Evolutionary conservation across 2,113 vertebrate genomes (phyloP), one percentile per base, ranked within the genome.

Genomic region (Lota lota): DNA sequence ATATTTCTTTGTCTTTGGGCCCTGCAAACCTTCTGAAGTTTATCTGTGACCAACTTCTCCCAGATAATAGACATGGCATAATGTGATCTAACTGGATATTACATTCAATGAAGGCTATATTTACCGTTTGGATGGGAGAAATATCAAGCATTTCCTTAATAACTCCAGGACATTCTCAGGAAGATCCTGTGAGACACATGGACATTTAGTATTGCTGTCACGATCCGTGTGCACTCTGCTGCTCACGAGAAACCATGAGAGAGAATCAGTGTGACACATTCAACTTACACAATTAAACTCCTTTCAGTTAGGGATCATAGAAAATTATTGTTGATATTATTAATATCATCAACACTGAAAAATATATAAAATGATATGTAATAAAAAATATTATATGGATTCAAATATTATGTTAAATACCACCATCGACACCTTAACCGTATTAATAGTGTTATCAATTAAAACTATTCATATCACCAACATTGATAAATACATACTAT

Each of bases 131-230:
- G 95, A 95, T 78, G 97, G 94, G 0, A 93, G 93, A 86, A 98
- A 99, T 0, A 91, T 96, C 77, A 99, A 91, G 79, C 97, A 98
- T 87, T 95, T 98, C 85, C 93, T 94, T 87, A 99, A 91, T 63
- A 99, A 89, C 75, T 81, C 63, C 1, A 90, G 40, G 72, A 92
- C 74, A 74, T 90, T 94, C 89, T 94, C 94, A 63, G 95, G 92
- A 77, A 97, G 91, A 24, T 91, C 93, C 97, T 99, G 81, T 63
- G 69, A 71, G 72, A 33, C 64, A 20, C 1, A 70, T 6, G 1
- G 21, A 59, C 3, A 20, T 19, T 59, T 12, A 22, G 21, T 10
- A 8, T 59, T 20, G n/a, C 40, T 47, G 40, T 47, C 11, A 47
- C 40, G 2, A 47, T 47, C 1, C 2, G 40, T 47, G 40, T 47